Base-by-base conservation (phyloP, 2,113 vertebrate species). In the Austrofundulus limnaeus region DNA sequence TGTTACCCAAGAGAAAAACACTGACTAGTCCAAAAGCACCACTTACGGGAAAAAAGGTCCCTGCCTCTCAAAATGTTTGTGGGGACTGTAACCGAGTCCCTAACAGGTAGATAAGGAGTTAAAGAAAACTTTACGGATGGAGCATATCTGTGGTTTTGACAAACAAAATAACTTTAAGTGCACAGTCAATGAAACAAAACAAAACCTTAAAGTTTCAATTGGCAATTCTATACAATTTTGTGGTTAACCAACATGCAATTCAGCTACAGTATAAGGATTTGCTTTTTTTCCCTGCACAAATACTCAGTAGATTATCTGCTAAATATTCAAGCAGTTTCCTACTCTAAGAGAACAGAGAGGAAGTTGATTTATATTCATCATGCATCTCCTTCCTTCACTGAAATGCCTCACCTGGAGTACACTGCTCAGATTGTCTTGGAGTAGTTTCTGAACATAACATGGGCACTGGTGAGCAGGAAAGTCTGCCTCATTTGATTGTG, bases 61-160 rank as follows among this genome's bases (percentile, higher is more conserved):
- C 20, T 92, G 94, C 92, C 92, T 87, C 81, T 43, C 49, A 92
- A 94, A 95, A 92, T 94, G 94, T 92, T 87, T 91, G 93, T 94
- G 94, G 93, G 92, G 89, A 90, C 94, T 92, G 92, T 92, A 94
- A 91, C 91, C 82, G 91, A 94, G 93, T 94, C 93, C 92, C 94
- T 94, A 93, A 92, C 85, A 88, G 86, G 88, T 88, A 90, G 85
- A 89, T 77, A 68, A 45, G 69, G 75, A 70, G 46, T 72, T 68
- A 46, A 77, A 64, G 64, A 23, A 38, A n/a, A 72, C 72, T 75
- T 78, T 63, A 78, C 19, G 28, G 82, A 78, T 81, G 82, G 74
- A 82, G 66, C 76, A 76, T 34, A 50, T 76, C 75, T 80, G 65
- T 52, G 72, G 65, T 63, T 74, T 75, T n/a, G 68, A 74, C 75